Conservation (phyloP, 35 echinoderm and acorn worm genomes). For the Holothuria glaberrima region DNA sequence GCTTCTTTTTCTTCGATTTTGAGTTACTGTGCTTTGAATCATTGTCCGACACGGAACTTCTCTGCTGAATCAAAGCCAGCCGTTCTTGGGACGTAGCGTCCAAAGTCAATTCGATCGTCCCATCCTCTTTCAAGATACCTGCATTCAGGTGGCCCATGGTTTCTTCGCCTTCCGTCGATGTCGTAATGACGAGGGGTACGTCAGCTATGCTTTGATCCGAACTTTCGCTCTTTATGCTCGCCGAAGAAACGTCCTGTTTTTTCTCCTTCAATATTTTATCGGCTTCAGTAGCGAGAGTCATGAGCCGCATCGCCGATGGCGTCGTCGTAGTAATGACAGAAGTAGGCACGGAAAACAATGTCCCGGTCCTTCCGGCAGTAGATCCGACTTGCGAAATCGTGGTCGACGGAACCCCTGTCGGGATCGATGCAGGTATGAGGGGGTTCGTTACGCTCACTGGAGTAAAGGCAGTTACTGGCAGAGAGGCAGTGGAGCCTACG, state of each 20-base stretch:
- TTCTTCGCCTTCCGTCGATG: not conserved
- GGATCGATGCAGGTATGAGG: constrained; percentile 43
- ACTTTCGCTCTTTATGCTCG: not conserved
- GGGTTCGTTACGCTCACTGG: constrained; percentile 43
- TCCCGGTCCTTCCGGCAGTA: constrained; percentile 11
- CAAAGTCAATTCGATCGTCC: constrained; percentile 45
- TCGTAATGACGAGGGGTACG: constrained; percentile 41
- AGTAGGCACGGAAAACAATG: constrained; percentile 12
- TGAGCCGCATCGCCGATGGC: constrained; percentile 68
- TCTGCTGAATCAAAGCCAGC: constrained; percentile 50
- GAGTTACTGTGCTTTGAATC: not conserved
- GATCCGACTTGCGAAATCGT: constrained; percentile 36
- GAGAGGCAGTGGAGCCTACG: constrained; percentile 25
- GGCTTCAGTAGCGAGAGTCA: constrained; percentile 88
- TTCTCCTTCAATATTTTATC: constrained; percentile 75
- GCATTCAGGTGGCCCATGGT: not conserved
- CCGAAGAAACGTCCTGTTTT: not conserved
- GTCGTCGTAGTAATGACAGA: constrained; percentile 55
- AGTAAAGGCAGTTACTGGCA: constrained; percentile 40
- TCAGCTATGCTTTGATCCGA: constrained; percentile 16
- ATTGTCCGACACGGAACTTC: constrained; percentile 3
- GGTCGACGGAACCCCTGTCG: constrained; percentile 49
- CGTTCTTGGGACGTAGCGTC: constrained; percentile 37
- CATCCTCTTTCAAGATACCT: constrained; percentile 40
- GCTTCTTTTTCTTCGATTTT: constrained; percentile 63